Percentiles rank a stretch among this genome's conserved stretches.
These are phyloP conservation scores for Spizaetus ornatus DNA, from an alignment of 2,113 vertebrate species.

Conservation along the genomic window DNA sequence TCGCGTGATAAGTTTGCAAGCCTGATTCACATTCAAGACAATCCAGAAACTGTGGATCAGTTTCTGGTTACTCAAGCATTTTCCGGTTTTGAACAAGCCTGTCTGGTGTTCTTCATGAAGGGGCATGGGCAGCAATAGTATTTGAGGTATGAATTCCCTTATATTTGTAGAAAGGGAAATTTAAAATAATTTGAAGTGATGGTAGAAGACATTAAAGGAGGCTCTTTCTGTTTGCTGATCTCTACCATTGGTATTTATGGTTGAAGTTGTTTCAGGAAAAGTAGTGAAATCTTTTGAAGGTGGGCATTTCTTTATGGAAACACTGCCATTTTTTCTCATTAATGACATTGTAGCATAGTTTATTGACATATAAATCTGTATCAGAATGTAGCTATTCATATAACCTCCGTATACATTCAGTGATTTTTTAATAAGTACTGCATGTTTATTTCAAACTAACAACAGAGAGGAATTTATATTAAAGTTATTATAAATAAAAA, in stretches of 20 bases:
- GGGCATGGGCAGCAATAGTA: conserved; percentile 53
- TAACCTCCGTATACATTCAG: background rate
- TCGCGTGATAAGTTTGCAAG: conserved; percentile 71
- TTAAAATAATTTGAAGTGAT: conserved; percentile 51
- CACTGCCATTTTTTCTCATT: background rate
- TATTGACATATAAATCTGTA: background rate
- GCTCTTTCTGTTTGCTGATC: conserved; percentile 26
- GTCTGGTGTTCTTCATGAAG: conserved; percentile 66
- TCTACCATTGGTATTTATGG: background rate
- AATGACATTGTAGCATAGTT: background rate
- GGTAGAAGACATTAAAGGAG: conserved; percentile 17
- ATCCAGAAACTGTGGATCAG: conserved; percentile 64
- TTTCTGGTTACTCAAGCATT: conserved; percentile 71
- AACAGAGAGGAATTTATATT: background rate
- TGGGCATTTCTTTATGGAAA: conserved; percentile 9
- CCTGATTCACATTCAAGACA: conserved; percentile 70
- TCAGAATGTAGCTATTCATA: background rate
- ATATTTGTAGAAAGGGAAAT: conserved; percentile 64
- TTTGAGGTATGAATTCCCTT: conserved; percentile 67
- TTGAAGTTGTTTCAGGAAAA: background rate
- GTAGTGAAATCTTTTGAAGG: background rate
- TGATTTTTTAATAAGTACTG: background rate
- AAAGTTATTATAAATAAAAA: background rate
- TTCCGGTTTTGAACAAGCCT: conserved; percentile 58
- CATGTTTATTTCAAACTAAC: background rate